These are phyloP conservation scores for Lynx canadensis DNA, from an alignment of 2,113 vertebrate genomes.

Conservation along the genomic window DNA sequence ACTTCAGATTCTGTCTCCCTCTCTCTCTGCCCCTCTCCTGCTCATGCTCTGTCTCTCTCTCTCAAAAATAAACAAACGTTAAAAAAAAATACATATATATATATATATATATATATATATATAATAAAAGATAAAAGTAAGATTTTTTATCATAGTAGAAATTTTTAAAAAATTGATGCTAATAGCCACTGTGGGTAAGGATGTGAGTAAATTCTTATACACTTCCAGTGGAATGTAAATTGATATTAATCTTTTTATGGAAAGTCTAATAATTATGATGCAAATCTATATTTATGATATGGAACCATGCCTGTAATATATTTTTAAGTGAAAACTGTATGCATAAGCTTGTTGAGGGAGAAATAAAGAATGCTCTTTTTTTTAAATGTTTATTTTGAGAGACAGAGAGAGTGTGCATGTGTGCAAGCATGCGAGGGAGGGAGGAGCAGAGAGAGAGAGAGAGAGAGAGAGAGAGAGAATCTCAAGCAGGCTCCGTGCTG, in stretches of 20 bases:
- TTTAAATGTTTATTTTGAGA: no score
- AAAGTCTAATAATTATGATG: neutral
- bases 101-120: no score
- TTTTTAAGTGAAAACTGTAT: constrained; percentile 17
- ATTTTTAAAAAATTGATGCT: neutral
- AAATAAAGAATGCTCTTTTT: neutral
- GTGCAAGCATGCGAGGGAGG: no score
- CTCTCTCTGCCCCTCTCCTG: no score
- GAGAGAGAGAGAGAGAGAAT: no score
- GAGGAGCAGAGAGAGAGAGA: no score
- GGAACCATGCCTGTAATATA: neutral
- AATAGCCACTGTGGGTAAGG: neutral
- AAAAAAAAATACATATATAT: no score
- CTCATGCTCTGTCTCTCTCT: no score
- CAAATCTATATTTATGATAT: neutral
- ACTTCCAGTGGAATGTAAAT: neutral
- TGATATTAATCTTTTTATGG: constrained; percentile 11
- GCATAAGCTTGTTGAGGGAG: neutral
- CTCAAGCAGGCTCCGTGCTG: no score
- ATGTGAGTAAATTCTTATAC: neutral
- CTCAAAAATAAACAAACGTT: no score
- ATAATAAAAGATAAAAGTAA: neutral
- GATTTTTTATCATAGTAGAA: constrained; percentile 33
- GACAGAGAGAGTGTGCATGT: no score
- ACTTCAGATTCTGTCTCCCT: no score